Evolutionary conservation across 2,113 vertebrate species (phyloP).

Genomic region (Clinocottus analis): DNA sequence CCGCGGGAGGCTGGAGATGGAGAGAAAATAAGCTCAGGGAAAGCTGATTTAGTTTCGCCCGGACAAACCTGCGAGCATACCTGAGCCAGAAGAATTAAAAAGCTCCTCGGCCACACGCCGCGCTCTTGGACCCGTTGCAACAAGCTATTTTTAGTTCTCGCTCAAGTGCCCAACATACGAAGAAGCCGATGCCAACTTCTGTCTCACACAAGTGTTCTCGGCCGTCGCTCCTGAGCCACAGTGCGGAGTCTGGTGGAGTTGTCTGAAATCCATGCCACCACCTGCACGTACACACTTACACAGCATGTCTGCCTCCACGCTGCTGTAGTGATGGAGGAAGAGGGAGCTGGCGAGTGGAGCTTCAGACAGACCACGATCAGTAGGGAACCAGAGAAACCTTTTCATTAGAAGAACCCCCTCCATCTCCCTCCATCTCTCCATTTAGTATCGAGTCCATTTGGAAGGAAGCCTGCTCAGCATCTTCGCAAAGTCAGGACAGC

Average conservation of each 20-base stretch:
- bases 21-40: constrained; percentile 46
- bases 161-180: constrained; percentile 41
- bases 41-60: constrained; percentile 51
- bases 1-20: constrained; percentile 24
- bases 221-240: constrained; percentile 8
- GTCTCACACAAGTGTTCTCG: constrained; percentile 27
- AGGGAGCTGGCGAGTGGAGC: too few species aligned
- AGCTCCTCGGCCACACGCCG: constrained; percentile 34
- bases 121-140: constrained; percentile 3
- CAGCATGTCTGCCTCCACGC: too few species aligned
- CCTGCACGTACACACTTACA: too few species aligned
- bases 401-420: constrained; percentile 23
- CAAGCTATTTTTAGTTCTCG: constrained; percentile 34
- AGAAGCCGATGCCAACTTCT: constrained; percentile 29
- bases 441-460: constrained; percentile 45
- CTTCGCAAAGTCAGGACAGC: constrained; percentile 50
- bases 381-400: constrained; percentile 5
- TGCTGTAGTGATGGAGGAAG: not conserved
- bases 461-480: constrained; percentile 52
- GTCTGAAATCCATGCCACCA: constrained; percentile 34
- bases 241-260: constrained; percentile 63
- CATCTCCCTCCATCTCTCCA: constrained; percentile 3
- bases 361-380: constrained; percentile 16
- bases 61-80: constrained; percentile 48
- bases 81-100: constrained; percentile 49